A percentile compares a stretch with the other conserved stretches of the same genome.
Evolutionary conservation across 2,113 vertebrate species (phyloP).

Genomic region (Oostethus manadensis): DNA sequence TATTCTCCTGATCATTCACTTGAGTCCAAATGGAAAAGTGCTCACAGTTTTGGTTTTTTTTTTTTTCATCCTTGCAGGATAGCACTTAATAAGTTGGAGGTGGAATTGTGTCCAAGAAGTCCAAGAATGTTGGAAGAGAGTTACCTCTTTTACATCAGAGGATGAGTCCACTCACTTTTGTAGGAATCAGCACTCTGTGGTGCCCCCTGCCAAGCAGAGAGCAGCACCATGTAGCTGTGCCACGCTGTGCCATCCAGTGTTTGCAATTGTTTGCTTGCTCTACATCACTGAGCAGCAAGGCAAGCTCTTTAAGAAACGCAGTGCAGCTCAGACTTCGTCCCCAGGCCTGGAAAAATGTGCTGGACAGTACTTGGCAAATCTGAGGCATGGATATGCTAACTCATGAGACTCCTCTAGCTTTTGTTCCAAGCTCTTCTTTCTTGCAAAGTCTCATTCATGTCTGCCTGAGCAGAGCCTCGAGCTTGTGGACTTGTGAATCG

Average conservation of each 20-base stretch:
- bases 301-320: conserved; percentile 35
- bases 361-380: conserved; percentile 61
- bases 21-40: conserved; percentile 65
- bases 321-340: conserved; percentile 51
- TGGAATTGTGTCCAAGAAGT: conserved; percentile 46
- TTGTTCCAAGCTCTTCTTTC: conserved; percentile 26
- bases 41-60: conserved; percentile 34
- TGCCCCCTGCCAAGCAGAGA: conserved; percentile 43
- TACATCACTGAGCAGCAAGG: conserved; percentile 23
- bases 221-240: conserved; percentile 50
- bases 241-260: conserved; percentile 56
- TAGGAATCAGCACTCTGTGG: conserved; percentile 43
- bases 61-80: conserved; percentile 52
- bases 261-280: conserved; percentile 44
- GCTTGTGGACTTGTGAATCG: conserved; percentile 59
- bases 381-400: conserved; percentile 50
- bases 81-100: conserved; percentile 59
- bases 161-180: conserved; percentile 52
- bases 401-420: conserved; percentile 32
- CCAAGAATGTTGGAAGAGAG: conserved; percentile 40
- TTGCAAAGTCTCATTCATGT: conserved; percentile 53
- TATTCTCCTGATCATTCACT: conserved; percentile 62
- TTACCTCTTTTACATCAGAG: conserved; percentile 39
- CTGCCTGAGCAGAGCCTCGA: conserved; percentile 61
- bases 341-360: conserved; percentile 54